Conservation (phyloP, 2,113 vertebrate species). For the Thalassarche chlororhynchos region DNA sequence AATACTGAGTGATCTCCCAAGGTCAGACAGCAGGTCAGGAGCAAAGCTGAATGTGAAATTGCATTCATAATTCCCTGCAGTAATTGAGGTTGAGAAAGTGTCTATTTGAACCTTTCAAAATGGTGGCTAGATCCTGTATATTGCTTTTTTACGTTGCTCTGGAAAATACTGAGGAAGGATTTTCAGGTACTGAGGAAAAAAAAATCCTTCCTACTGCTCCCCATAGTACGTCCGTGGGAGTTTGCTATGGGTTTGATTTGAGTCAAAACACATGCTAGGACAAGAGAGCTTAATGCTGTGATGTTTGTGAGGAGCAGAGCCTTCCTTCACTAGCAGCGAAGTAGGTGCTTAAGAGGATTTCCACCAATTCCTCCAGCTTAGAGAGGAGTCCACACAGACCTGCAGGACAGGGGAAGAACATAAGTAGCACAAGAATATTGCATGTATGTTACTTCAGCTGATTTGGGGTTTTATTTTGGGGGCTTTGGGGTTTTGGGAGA, state of each 20-base stretch:
- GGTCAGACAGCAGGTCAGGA: not conserved
- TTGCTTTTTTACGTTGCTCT: not conserved
- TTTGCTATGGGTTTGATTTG: not conserved
- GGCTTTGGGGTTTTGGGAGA: not conserved
- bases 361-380: not conserved
- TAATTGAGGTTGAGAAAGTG: not conserved
- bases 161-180: not conserved
- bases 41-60: not conserved
- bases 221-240: rapidly evolving
- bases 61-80: not conserved
- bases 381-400: not conserved
- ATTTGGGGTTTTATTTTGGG: not conserved
- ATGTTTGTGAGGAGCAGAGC: not conserved
- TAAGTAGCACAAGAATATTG: rapidly evolving
- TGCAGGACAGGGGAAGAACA: not conserved
- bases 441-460: not conserved
- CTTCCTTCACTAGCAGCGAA: not conserved
- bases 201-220: not conserved
- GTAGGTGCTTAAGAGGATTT: not conserved
- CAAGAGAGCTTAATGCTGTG: not conserved
- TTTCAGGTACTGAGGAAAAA: not conserved
- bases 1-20: not conserved
- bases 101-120: not conserved
- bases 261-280: rapidly evolving
- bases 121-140: not conserved